These are phyloP conservation scores for Miniopterus natalensis DNA, from an alignment of 2,113 vertebrate species.

Conservation along the genomic window DNA sequence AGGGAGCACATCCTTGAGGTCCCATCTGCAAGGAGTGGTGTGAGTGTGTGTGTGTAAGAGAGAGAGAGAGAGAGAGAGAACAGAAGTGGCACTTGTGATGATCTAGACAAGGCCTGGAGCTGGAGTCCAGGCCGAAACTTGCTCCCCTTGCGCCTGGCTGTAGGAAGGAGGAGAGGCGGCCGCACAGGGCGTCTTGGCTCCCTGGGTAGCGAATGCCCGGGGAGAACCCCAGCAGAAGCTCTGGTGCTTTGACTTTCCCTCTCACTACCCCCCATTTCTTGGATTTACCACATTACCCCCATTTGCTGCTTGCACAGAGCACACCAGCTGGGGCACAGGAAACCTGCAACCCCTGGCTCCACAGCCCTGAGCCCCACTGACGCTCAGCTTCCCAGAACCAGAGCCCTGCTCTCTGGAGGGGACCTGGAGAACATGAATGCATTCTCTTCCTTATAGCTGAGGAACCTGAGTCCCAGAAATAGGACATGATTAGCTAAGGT, in stretches of 20 bases:
- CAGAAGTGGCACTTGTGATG: too few species aligned
- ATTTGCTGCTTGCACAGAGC: background rate
- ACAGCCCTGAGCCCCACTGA: background rate
- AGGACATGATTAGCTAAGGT: background rate
- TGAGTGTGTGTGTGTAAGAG: background rate
- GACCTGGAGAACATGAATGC: background rate
- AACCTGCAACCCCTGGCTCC: background rate
- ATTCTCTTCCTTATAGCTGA: background rate
- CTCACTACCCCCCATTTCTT: background rate
- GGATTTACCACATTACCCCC: too few species aligned
- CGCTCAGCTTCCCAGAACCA: background rate
- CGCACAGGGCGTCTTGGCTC: background rate
- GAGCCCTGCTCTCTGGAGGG: background rate
- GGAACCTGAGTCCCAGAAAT: slow-evolving; percentile 7
- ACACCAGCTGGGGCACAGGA: background rate
- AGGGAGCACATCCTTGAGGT: background rate
- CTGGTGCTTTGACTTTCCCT: background rate
- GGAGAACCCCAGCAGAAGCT: background rate
- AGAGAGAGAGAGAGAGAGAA: background rate
- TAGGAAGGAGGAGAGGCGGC: background rate
- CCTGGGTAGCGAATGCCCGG: background rate
- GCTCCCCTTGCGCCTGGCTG: background rate
- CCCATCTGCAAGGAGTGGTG: background rate
- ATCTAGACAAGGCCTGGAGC: background rate
- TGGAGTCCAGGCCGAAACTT: background rate